Evolutionary conservation across 2,797 vertebrate species (phyloP).

Genomic region (Sebastes hopkinsi): DNA sequence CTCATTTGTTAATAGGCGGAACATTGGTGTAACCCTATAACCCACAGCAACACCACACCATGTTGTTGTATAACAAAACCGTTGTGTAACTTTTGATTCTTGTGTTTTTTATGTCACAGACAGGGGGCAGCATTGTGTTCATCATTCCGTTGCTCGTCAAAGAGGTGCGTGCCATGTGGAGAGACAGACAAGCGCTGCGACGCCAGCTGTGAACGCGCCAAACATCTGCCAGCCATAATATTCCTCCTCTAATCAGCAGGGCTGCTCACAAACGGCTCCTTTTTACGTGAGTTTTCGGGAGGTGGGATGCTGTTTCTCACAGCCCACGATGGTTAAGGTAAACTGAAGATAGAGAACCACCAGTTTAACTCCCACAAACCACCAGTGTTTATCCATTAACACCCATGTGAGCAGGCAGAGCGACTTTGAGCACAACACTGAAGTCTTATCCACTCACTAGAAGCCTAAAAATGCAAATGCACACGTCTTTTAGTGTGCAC

Average conservation of each 20-base stretch:
- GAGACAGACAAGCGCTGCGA: constrained; percentile 69
- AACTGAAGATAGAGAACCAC: background rate
- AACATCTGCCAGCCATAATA: background rate
- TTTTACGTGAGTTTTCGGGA: constrained; percentile 9
- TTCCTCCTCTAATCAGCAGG: background rate
- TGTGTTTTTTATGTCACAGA: constrained; percentile 77
- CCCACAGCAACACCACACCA: background rate
- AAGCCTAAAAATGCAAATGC: background rate
- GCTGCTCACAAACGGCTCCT: background rate
- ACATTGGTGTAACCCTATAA: background rate
- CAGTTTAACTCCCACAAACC: background rate
- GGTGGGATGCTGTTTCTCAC: background rate
- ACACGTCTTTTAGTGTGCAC: background rate
- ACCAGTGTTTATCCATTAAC: background rate
- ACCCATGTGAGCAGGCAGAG: background rate
- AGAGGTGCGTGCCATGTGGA: constrained; percentile 84
- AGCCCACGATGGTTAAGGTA: background rate
- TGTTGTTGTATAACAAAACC: background rate
- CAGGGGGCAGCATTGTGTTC: constrained; percentile 89
- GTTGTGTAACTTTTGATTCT: background rate
- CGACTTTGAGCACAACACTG: background rate
- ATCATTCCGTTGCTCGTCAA: constrained; percentile 87
- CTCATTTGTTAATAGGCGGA: background rate
- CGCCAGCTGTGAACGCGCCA: constrained; percentile 74
- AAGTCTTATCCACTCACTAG: background rate